Conservation (phyloP, 2,797 vertebrate species). For the Gouania willdenowi region DNA sequence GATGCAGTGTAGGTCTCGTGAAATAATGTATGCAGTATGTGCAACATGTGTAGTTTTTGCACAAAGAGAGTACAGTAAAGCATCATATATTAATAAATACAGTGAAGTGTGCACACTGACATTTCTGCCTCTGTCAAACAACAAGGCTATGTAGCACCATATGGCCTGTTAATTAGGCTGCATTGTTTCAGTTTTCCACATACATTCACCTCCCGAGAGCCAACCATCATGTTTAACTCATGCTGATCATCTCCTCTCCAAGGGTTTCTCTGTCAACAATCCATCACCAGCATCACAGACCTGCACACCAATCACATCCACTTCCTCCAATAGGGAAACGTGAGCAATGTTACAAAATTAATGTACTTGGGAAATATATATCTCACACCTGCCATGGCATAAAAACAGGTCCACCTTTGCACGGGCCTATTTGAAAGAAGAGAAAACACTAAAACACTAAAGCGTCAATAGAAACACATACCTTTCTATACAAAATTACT, state of each 20-base stretch:
- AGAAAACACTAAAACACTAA: too few relatives aligned
- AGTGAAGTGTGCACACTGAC: conserved; percentile 14
- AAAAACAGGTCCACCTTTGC: too few relatives aligned
- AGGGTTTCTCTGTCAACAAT: conserved; percentile 17
- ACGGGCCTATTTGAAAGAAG: too few relatives aligned
- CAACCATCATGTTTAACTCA: conserved; percentile 33
- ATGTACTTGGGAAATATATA: too few relatives aligned
- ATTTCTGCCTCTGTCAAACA: conserved; percentile 38
- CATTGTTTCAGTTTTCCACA: conserved; percentile 38
- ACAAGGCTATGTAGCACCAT: conserved; percentile 15
- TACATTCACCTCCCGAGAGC: conserved; percentile 32
- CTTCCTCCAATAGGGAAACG: conserved; percentile 25
- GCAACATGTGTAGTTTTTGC: conserved; percentile 20
- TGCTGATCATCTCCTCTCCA: conserved; percentile 44
- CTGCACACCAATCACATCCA: conserved; percentile 24
- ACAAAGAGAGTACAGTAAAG: conserved; percentile 5
- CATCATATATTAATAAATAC: conserved; percentile 18
- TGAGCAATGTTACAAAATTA: conserved; percentile 22
- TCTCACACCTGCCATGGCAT: too few relatives aligned
- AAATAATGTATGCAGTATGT: conserved; percentile 6
- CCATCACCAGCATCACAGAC: conserved; percentile 17
- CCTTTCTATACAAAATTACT: too few relatives aligned
- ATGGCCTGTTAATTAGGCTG: conserved; percentile 39
- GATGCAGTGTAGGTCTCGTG: not conserved
- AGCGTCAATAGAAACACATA: too few relatives aligned